Evolutionary conservation across 30 jellyfish, hydroid and myxozoan species (phyloP).

Genomic region (Clytia hemisphaerica): DNA sequence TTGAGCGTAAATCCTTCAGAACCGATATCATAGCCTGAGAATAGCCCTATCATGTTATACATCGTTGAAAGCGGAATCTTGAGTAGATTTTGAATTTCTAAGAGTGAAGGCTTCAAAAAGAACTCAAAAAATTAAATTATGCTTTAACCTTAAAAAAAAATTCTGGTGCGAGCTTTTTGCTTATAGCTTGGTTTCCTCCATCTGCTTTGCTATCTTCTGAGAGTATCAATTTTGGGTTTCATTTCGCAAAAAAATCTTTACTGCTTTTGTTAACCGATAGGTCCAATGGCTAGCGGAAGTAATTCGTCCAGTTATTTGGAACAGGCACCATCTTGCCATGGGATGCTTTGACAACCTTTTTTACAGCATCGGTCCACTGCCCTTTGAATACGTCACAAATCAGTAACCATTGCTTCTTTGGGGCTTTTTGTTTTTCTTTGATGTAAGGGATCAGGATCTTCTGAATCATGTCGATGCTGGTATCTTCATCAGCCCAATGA

Average conservation of each 20-base stretch:
- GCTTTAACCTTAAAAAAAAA: no score
- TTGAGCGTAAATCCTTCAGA: no score
- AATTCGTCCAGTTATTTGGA: conserved; percentile 48
- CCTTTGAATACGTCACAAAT: conserved; percentile 48
- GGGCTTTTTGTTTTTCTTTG: conserved; percentile 12
- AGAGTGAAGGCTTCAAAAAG: no score
- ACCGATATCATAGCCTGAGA: no score
- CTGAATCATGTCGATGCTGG: conserved; percentile 15
- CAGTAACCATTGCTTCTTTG: conserved; percentile 8
- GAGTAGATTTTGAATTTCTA: no score
- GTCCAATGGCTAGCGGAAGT: conserved; percentile 49
- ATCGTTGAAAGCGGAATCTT: no score
- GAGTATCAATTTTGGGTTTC: conserved; percentile 25
- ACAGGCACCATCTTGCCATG: conserved; percentile 43
- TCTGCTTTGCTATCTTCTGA: neutral
- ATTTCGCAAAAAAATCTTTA: conserved; percentile 22
- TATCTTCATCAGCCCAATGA: conserved; percentile 39
- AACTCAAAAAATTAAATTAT: no score
- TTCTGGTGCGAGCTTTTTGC: no score
- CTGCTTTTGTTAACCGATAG: conserved; percentile 41
- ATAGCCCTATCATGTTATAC: no score
- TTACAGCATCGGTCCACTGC: conserved; percentile 54
- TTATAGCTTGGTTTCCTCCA: no score
- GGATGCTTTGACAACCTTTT: conserved; percentile 18
- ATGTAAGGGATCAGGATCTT: conserved; percentile 33